Evolutionary conservation across 2,797 vertebrate genomes (phyloP).

Genomic region (Tragelaphus eurycerus): DNA sequence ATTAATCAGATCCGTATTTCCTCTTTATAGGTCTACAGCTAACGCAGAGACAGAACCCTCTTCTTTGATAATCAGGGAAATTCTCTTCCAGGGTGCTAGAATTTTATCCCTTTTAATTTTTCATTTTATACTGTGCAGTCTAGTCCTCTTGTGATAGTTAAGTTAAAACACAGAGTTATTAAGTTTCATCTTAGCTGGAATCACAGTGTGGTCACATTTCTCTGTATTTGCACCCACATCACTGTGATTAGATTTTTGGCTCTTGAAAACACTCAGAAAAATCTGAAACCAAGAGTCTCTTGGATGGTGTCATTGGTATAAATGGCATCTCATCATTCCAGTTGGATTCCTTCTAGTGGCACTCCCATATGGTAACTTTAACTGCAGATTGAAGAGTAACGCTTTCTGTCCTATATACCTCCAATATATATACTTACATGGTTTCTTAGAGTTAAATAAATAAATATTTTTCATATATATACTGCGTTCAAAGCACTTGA

Average conservation of each 20-base stretch:
- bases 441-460: background rate
- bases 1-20: background rate
- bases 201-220: background rate
- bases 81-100: background rate
- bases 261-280: background rate
- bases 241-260: background rate
- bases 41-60: background rate
- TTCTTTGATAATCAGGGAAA: background rate
- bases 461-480: background rate
- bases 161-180: background rate
- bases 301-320: background rate
- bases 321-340: background rate
- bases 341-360: background rate
- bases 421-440: background rate
- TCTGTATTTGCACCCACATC: background rate
- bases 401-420: background rate
- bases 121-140: background rate
- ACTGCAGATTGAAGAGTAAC: background rate
- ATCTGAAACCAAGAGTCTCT: background rate
- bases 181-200: background rate
- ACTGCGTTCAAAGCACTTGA: background rate
- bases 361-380: background rate
- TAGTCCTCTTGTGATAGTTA: background rate
- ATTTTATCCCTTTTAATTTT: background rate
- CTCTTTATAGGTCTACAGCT: background rate